Evolutionary conservation across 2,888 invertebrate genomes (phyloP).

Genomic region (Brachyopa scutellaris): DNA sequence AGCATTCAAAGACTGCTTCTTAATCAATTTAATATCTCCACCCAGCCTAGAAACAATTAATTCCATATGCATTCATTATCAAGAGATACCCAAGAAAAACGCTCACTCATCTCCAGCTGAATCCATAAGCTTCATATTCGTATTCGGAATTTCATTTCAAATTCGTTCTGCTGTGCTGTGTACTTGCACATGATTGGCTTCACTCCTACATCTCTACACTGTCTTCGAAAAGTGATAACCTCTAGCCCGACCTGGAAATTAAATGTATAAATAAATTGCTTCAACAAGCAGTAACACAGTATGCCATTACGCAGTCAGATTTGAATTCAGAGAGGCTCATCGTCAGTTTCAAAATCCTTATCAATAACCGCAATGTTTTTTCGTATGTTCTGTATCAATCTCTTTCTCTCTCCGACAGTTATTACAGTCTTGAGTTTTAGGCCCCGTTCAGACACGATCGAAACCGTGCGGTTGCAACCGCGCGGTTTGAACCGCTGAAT

Average conservation of each 20-base stretch:
- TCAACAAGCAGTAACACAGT: conserved; percentile 24
- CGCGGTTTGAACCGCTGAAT: too few species aligned
- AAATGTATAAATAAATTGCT: conserved; percentile 49
- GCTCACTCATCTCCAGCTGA: conserved; percentile 9
- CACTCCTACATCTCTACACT: conserved; percentile 21
- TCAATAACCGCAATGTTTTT: conserved; percentile 23
- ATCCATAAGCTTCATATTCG: conserved; percentile 16
- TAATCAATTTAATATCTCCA: too few species aligned
- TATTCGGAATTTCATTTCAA: conserved; percentile 10
- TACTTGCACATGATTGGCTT: conserved; percentile 27
- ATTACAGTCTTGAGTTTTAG: too few species aligned
- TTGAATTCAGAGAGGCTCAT: conserved; percentile 22
- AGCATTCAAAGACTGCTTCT: too few species aligned
- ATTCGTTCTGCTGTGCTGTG: too few species aligned
- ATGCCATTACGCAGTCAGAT: not conserved
- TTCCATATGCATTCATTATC: conserved; percentile 7
- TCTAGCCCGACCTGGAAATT: conserved; percentile 33
- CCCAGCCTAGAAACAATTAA: too few species aligned
- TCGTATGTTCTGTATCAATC: too few species aligned
- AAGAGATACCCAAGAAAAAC: not conserved
- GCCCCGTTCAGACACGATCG: too few species aligned
- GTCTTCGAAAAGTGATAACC: conserved; percentile 26
- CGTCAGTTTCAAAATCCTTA: conserved; percentile 19
- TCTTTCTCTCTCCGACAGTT: too few species aligned
- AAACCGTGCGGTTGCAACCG: too few species aligned